phyloP scores from a whole-genome alignment of 2,888 invertebrate genomes.

The Drosophila silvestris region DNA sequence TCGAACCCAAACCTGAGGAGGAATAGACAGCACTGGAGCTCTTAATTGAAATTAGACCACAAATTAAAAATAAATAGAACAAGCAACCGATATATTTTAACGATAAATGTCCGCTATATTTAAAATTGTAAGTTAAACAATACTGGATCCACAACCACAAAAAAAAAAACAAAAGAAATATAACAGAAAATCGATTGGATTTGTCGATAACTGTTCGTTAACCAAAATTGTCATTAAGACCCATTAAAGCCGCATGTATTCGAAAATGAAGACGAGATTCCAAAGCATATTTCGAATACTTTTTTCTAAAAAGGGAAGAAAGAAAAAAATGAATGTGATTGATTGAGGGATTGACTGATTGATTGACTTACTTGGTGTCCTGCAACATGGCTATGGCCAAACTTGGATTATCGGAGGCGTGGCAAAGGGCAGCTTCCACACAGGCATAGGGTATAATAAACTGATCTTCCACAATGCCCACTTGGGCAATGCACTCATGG shows the following conservation, averaged over 20 bases:
- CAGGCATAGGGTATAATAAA: constrained; percentile 94
- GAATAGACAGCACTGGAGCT: neutral
- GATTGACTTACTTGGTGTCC: constrained; percentile 89
- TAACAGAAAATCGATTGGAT: neutral
- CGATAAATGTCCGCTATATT: neutral
- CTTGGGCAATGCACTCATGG: constrained; percentile 86
- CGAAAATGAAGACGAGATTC: constrained; percentile 96
- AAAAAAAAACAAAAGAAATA: neutral
- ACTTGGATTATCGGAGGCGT: constrained; percentile 89
- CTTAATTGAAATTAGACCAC: neutral
- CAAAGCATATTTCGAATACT: constrained; percentile 93
- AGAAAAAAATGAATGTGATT: neutral
- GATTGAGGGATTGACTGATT: neutral
- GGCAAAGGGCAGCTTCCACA: constrained; percentile 93
- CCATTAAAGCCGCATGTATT: constrained; percentile 90
- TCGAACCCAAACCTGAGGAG: neutral
- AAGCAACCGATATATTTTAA: neutral
- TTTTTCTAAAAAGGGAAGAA: constrained; percentile 87
- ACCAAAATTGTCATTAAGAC: constrained; percentile 57
- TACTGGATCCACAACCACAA: neutral
- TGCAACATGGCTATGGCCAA: constrained; percentile 91
- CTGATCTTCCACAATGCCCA: constrained; percentile 91
- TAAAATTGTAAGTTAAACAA: neutral
- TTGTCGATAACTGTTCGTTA: neutral
- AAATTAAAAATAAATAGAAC: neutral